phyloP scores from a whole-genome alignment of 2,113 vertebrate species.

The Leucopsar rothschildi region DNA sequence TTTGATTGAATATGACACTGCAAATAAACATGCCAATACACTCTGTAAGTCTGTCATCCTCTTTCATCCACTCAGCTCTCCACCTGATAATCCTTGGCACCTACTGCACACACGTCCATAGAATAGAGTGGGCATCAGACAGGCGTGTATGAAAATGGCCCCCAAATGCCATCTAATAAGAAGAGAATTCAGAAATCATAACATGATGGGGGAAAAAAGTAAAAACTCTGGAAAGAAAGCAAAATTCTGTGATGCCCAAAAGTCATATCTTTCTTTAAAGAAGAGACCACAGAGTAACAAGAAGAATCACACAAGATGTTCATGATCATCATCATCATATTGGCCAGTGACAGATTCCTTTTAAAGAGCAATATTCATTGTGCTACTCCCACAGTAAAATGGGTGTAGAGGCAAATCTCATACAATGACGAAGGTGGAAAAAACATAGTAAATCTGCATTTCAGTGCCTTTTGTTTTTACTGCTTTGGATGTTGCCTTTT shows the following conservation, averaged over 20 bases:
- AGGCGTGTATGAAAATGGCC: background rate
- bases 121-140: background rate
- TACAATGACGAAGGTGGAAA: conserved; percentile 44
- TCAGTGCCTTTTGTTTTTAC: conserved; percentile 45
- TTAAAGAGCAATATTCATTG: background rate
- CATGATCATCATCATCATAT: background rate
- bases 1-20: conserved; percentile 58
- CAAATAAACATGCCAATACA: conserved; percentile 57
- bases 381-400: conserved; percentile 17
- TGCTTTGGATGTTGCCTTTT: conserved; percentile 21
- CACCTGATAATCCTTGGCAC: background rate
- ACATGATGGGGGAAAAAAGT: background rate
- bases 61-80: background rate
- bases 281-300: background rate
- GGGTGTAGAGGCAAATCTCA: conserved; percentile 15
- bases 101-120: background rate
- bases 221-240: background rate
- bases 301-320: background rate
- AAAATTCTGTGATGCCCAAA: background rate
- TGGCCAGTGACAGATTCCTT: background rate
- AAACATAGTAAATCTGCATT: conserved; percentile 26
- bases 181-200: background rate
- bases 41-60: background rate
- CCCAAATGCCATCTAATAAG: background rate
- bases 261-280: background rate